Evolutionary conservation across 2,797 vertebrate genomes (phyloP), one percentile per base, ranked within the genome.

Genomic region (Schizopygopsis malacanthus): DNA sequence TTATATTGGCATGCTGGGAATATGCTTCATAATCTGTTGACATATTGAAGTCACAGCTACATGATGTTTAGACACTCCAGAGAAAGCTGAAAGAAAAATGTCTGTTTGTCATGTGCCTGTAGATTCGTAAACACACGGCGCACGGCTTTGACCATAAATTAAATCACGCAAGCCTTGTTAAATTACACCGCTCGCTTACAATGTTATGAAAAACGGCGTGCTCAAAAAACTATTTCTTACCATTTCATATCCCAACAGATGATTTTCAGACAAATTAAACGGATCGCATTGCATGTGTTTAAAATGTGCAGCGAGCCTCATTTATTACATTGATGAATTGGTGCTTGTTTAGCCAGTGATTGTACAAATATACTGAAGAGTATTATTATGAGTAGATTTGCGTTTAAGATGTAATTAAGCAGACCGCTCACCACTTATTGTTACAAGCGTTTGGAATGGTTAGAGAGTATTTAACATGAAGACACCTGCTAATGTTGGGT

Each of bases 1-100:
- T 96, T 94, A 92, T 93, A 82, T 95, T 96, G 95, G 95, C 94
- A 39, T 56, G 39, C 56, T 76, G 85, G 72, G 88, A 87, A 89
- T 90, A 92, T 92, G 92, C 92, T 94, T 95, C 94, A 94, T 92
- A 91, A 90, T 93, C 88, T 91, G 92, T 88, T 94, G 94, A 94
- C 92, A 90, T 93, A 92, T 95, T 92, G 93, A 94, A 95, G 93
- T 93, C 92, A 83, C 91, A 82, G 89, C 91, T 91, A 92, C 89
- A 91, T 85, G 88, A 87, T 94, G 92, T 94, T 94, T 94, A 91
- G 88, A 93, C 93, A 93, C 79, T 90, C 91, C 91, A 91, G 92
- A 94, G 93, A 95, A 93, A 89, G 92, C 92, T 89, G 79, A 73
- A 89, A 87, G 91, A 87, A 87, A 89, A 92, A 91, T 89, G 82